Base-by-base conservation (phyloP, 1,140 invertebrate genomes). In the Tetragnatha versicolor region DNA sequence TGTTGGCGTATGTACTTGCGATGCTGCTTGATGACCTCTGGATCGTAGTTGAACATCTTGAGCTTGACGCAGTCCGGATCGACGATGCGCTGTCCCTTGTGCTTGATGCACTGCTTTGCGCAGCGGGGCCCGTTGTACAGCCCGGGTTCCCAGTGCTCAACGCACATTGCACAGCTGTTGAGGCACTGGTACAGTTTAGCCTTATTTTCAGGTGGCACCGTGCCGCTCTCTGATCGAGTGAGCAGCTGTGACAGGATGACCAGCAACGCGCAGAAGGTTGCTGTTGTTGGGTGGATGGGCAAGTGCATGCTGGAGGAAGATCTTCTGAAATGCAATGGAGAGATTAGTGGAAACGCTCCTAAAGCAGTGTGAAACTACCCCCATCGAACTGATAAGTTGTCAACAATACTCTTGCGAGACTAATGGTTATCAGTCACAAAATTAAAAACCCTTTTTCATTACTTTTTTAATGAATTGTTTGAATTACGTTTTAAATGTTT, bases 131-230 rank as follows among this genome's bases (percentile, higher is more conserved):
- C 82, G 14, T 83, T 83, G 73, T 83, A 83, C 5, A 83, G 51
- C 20, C 82, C 82, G n/a, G 51, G 33, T 61, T 82, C 80, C 82
- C 82, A 83, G 9, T 80, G 60, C 31, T 80, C 75, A 7, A 83
- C 82, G 47, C 82, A 83, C 49, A 81, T 77, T 3, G 82, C 82
- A 61, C 82, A 83, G 17, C 80, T 83, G 31, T 83, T 81, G 2
- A 83, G 31, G 63, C 82, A 83, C 5, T 60, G 25, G 39, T 83
- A 79, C 2, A 69, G 53, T n/a, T 68, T 79, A 2, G 61, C 31
- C 47, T 68, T 69, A 25, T 58, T 73, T 5, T 73, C 68, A 0
- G 31, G 5, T 17, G 47, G 4, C 0, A 22, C 1, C 7, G 49
- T 35, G 3, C 12, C n/a, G n/a, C n/a, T n/a, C n/a, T n/a, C n/a